Percentiles rank a stretch among this genome's conserved stretches.
Conservation (phyloP, 2,888 invertebrate genomes). For the Spisula subtruncata region DNA sequence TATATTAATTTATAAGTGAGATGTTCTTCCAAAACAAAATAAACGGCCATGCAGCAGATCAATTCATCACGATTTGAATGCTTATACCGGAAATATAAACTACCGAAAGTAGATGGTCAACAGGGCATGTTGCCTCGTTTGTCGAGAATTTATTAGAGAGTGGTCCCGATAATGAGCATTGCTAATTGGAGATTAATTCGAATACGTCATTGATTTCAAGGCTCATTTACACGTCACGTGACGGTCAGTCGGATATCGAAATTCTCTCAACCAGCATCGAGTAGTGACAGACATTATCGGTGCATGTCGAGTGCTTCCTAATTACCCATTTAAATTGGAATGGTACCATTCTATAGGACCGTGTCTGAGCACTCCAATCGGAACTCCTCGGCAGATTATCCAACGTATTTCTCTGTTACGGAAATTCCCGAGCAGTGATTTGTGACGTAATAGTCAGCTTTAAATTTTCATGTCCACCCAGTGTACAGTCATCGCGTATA, state of each 20-base stretch:
- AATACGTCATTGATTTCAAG: conserved; percentile 37
- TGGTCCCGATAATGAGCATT: background rate
- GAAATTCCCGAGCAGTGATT: too few species aligned
- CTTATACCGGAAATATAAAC: background rate
- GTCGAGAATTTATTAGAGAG: background rate
- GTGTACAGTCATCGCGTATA: too few species aligned
- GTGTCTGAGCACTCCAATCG: too few species aligned
- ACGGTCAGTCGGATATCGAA: conserved; percentile 30
- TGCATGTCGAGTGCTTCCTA: conserved; percentile 33
- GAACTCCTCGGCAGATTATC: too few species aligned
- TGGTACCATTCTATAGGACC: too few species aligned
- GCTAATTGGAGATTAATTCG: conserved; percentile 44
- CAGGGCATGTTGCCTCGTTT: background rate
- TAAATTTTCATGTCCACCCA: too few species aligned
- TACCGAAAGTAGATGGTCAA: background rate
- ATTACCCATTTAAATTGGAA: conserved; percentile 38
- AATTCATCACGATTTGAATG: background rate
- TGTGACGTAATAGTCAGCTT: too few species aligned
- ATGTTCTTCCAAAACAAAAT: background rate
- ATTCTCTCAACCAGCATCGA: conserved; percentile 19
- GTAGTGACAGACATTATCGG: conserved; percentile 43
- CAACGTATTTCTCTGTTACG: too few species aligned
- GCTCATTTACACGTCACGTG: conserved; percentile 38
- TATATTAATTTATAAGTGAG: background rate
- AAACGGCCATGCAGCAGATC: background rate